phyloP scores from a whole-genome alignment of 2,797 vertebrate genomes.

The Harpagifer antarcticus region DNA sequence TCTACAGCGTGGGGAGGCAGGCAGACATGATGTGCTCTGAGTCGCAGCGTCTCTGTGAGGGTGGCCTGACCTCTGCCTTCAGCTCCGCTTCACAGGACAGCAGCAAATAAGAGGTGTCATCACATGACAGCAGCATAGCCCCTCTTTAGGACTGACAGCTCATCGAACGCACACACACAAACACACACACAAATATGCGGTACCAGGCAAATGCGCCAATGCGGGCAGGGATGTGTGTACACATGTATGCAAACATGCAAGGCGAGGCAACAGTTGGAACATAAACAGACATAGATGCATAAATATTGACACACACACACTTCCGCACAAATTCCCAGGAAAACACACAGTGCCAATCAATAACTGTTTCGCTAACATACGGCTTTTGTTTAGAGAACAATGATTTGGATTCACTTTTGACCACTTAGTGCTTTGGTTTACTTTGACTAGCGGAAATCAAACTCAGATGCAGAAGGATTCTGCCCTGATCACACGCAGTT shows the following conservation, averaged over 20 bases:
- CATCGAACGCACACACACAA: slow-evolving; percentile 30
- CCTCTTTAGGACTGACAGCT: slow-evolving; percentile 73
- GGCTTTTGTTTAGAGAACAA: slow-evolving; percentile 74
- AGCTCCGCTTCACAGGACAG: slow-evolving; percentile 78
- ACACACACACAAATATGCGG: not conserved
- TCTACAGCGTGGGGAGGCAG: slow-evolving; percentile 41
- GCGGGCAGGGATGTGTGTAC: slow-evolving; percentile 28
- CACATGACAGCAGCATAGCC: slow-evolving; percentile 71
- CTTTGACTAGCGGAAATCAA: slow-evolving; percentile 73
- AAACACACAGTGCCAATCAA: slow-evolving; percentile 65
- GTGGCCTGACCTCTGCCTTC: slow-evolving; percentile 82
- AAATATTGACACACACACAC: slow-evolving; percentile 61
- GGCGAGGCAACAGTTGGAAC: slow-evolving; percentile 54
- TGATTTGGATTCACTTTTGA: slow-evolving; percentile 69
- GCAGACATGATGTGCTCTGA: slow-evolving; percentile 73
- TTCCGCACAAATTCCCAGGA: slow-evolving; percentile 41
- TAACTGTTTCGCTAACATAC: slow-evolving; percentile 62
- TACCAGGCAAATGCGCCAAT: slow-evolving; percentile 4
- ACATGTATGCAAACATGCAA: slow-evolving; percentile 46
- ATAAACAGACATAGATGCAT: slow-evolving; percentile 58
- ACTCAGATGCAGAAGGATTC: slow-evolving; percentile 58
- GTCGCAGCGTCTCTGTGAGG: slow-evolving; percentile 72
- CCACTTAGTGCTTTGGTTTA: slow-evolving; percentile 58
- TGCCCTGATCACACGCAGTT: slow-evolving; percentile 58
- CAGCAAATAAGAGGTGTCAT: slow-evolving; percentile 83